A percentile compares a stretch with the other conserved stretches of the same genome.
Evolutionary conservation across 1,140 invertebrate species (phyloP).

Genomic region (Augochlora pura): DNA sequence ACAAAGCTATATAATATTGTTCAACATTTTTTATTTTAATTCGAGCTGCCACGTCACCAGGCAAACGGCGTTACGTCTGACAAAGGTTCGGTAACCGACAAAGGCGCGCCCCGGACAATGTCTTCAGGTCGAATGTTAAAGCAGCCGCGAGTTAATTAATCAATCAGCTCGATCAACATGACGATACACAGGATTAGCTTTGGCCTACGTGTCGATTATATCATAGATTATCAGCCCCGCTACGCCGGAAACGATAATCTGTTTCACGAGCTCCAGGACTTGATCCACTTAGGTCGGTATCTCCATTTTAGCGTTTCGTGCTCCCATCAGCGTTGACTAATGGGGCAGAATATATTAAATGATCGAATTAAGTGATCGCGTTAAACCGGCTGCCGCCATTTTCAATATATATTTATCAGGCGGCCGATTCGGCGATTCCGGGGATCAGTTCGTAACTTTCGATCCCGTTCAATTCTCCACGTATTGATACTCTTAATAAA

Average conservation of each 20-base stretch:
- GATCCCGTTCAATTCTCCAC: too few species aligned
- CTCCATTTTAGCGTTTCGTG: constrained; percentile 12
- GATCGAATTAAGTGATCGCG: not conserved
- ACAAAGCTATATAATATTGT: too few species aligned
- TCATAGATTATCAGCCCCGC: constrained; percentile 16
- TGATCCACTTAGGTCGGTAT: constrained; percentile 15
- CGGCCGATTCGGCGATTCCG: too few species aligned
- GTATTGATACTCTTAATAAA: too few species aligned
- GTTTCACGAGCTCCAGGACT: constrained; percentile 2
- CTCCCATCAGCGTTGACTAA: not conserved
- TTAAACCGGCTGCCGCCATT: too few species aligned
- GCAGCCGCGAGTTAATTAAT: constrained; percentile 20
- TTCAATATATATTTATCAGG: too few species aligned
- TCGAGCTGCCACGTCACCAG: too few species aligned
- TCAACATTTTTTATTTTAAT: too few species aligned
- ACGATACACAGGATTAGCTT: constrained; percentile 6
- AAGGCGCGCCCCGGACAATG: not conserved
- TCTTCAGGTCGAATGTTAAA: not conserved
- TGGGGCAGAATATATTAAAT: constrained; percentile 6
- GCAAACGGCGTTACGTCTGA: not conserved
- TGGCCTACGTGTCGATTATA: constrained; percentile 3
- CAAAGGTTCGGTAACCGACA: not conserved
- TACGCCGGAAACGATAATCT: constrained; percentile 18
- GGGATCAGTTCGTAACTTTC: too few species aligned
- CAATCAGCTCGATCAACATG: constrained; percentile 26